phyloP scores from a whole-genome alignment of 1,140 invertebrate genomes.

The Ceratina australensis region DNA sequence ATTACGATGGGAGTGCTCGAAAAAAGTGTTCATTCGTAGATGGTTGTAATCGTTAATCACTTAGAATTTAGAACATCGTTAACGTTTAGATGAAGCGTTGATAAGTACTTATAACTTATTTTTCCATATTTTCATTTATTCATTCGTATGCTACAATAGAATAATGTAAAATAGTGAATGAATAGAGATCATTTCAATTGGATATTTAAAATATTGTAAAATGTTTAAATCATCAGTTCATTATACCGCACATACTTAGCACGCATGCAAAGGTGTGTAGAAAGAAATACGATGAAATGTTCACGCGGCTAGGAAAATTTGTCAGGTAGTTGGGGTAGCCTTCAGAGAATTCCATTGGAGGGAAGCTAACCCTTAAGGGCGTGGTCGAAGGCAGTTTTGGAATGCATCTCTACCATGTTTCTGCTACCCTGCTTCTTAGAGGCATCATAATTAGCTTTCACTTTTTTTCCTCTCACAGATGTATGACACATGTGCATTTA shows the following conservation, averaged over 20 bases:
- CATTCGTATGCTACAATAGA: too few species aligned
- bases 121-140: too few species aligned
- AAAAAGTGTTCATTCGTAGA: not conserved
- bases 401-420: conserved; percentile 49
- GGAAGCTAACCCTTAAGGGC: too few species aligned
- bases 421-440: conserved; percentile 51
- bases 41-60: not conserved
- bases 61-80: too few species aligned
- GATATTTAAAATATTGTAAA: too few species aligned
- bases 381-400: not conserved
- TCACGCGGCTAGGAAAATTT: not conserved
- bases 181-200: too few species aligned
- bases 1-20: not conserved
- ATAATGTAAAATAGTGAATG: too few species aligned
- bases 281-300: not conserved
- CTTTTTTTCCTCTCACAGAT: not conserved
- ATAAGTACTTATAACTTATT: too few species aligned
- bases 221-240: too few species aligned
- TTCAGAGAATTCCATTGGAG: not conserved
- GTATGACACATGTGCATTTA: not conserved
- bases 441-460: conserved; percentile 54
- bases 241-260: too few species aligned
- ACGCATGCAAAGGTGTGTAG: not conserved
- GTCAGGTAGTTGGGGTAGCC: not conserved
- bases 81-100: too few species aligned